Evolutionary conservation across 1,140 invertebrate species (phyloP), one percentile per base, ranked within the genome.

Genomic region (Thaumatotibia leucotreta): DNA sequence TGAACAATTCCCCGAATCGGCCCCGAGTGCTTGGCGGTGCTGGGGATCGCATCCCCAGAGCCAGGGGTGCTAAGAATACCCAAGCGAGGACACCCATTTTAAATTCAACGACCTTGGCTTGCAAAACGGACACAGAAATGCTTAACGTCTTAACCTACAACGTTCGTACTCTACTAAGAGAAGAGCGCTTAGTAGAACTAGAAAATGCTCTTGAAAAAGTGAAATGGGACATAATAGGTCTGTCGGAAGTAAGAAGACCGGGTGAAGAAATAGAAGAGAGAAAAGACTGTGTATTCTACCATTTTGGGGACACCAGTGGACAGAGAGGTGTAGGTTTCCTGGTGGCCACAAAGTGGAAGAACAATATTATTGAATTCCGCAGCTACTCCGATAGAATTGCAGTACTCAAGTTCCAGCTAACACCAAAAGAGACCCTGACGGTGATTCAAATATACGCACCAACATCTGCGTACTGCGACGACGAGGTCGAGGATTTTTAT

Each of bases 401-500:
- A n/a, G n/a, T n/a, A n/a, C n/a, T n/a, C n/a, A n/a, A n/a, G n/a
- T n/a, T n/a, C n/a, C n/a, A n/a, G n/a, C n/a, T n/a, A n/a, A n/a
- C n/a, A n/a, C n/a, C n/a, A n/a, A n/a, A n/a, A n/a, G n/a, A n/a
- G n/a, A n/a, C n/a, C n/a, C 29, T 31, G 8, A 31, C 29, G 29
- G 29, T 31, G 29, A 31, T 68, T 4, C 68, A 70, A 64, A 35
- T 50, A n/a, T 70, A 70, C 27, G 68, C 68, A 27, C 68, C 68
- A 2, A 70, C 65, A 39, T 66, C 65, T 11, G 4, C 52, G 1
- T 58, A 70, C 22, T 9, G 29, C 9, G 66, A 68, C 49, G 66
- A 64, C n/a, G 66, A 71, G 29, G 66, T 71, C 1, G 69, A 71
- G 20, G 20, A 17, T 2, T 70, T 69, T 24, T 70, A 70, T 27